phyloP scores from a whole-genome alignment of 2,888 invertebrate genomes.

The Carpatolechia fugitivella region DNA sequence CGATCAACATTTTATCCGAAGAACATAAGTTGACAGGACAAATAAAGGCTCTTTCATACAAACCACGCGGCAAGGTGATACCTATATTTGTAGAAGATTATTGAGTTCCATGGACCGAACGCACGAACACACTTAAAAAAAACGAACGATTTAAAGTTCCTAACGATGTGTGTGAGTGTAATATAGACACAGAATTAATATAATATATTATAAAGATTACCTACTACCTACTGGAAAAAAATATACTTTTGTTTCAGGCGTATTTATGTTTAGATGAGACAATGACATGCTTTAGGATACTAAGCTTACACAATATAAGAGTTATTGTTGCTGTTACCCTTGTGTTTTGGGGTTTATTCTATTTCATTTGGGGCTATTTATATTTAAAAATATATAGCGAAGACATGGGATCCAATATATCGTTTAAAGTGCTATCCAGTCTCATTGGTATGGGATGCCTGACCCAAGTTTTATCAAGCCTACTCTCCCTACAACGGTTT shows the following conservation, averaged over 20 bases:
- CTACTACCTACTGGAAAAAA: neutral
- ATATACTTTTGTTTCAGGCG: slow-evolving; percentile 48
- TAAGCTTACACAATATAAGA: slow-evolving; percentile 53
- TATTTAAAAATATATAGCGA: slow-evolving; percentile 49
- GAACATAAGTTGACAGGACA: too few relatives aligned
- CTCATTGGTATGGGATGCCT: slow-evolving; percentile 41
- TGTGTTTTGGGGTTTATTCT: slow-evolving; percentile 50
- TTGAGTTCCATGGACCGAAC: too few relatives aligned
- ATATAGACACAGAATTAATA: too few relatives aligned
- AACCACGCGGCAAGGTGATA: too few relatives aligned
- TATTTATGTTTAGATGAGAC: slow-evolving; percentile 58
- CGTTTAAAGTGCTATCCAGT: slow-evolving; percentile 42
- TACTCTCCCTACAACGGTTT: slow-evolving; percentile 43
- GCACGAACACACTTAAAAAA: too few relatives aligned
- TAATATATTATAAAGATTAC: too few relatives aligned
- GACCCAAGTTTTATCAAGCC: slow-evolving; percentile 41
- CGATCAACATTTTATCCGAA: too few relatives aligned
- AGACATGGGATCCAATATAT: slow-evolving; percentile 29
- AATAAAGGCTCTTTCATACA: too few relatives aligned
- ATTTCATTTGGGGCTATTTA: slow-evolving; percentile 53
- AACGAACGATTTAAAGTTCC: too few relatives aligned
- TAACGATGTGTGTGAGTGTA: too few relatives aligned
- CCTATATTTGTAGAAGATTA: too few relatives aligned
- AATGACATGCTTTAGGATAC: slow-evolving; percentile 51
- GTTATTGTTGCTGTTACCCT: slow-evolving; percentile 36